These are phyloP conservation scores for Heloderma charlesbogerti DNA, from an alignment of 2,113 vertebrate genomes.

Conservation along the genomic window DNA sequence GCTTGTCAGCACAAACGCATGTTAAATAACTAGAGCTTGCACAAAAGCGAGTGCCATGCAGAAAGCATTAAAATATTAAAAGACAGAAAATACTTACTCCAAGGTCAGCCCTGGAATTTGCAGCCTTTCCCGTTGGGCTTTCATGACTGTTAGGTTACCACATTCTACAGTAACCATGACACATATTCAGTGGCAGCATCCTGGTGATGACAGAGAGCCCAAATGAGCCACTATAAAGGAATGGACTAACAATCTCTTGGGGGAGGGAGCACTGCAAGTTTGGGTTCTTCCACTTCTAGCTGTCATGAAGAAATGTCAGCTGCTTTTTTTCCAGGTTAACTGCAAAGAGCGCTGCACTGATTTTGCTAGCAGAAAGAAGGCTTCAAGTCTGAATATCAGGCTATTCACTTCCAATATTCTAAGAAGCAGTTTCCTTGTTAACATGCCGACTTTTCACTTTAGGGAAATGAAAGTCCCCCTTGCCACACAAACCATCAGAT, in stretches of 20 bases:
- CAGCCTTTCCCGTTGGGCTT: slow-evolving; percentile 99
- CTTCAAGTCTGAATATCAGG: slow-evolving; percentile 68
- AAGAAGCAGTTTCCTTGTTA: slow-evolving; percentile 62
- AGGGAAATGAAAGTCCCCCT: slow-evolving; percentile 65
- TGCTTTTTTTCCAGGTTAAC: slow-evolving; percentile 71
- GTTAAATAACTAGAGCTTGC: slow-evolving; percentile 74
- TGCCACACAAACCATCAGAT: slow-evolving; percentile 25
- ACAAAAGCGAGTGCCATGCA: slow-evolving; percentile 78
- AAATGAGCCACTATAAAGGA: slow-evolving; percentile 87
- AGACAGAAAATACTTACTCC: slow-evolving; percentile 97
- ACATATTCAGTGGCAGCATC: slow-evolving; percentile 87
- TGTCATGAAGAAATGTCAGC: slow-evolving; percentile 83
- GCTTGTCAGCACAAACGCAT: slow-evolving; percentile 73
- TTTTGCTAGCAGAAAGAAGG: slow-evolving; percentile 59
- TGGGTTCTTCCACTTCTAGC: slow-evolving; percentile 88
- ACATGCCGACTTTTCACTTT: slow-evolving; percentile 66
- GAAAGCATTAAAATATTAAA: slow-evolving; percentile 82
- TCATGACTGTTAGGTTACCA: slow-evolving; percentile 91
- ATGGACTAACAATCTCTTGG: slow-evolving; percentile 80
- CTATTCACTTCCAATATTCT: slow-evolving; percentile 66
- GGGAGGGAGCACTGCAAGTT: slow-evolving; percentile 78
- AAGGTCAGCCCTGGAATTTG: slow-evolving; percentile 99
- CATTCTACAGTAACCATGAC: slow-evolving; percentile 95
- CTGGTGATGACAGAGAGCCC: slow-evolving; percentile 89
- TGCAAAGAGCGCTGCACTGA: slow-evolving; percentile 53